A percentile compares a stretch with the other conserved stretches of the same genome.
Evolutionary conservation across 1,140 invertebrate genomes (phyloP).

Genomic region (Drosophila kanapiae): DNA sequence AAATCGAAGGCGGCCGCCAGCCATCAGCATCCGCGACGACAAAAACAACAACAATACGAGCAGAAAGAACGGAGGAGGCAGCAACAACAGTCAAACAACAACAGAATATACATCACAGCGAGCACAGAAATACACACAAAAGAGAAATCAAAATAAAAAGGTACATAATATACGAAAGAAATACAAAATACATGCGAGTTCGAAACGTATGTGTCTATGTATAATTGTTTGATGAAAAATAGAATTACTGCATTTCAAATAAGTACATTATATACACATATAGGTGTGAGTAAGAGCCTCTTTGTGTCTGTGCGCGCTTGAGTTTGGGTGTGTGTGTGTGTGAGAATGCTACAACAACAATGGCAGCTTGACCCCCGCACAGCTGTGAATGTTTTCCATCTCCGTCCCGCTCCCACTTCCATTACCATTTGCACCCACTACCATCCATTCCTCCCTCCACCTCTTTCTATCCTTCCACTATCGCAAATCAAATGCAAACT

Average conservation of each 20-base stretch:
- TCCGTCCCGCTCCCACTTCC: conserved; percentile 18
- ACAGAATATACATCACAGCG: conserved; percentile 28
- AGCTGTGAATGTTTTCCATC: conserved; percentile 56
- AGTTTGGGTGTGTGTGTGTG: conserved; percentile 23
- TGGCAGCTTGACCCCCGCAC: conserved; percentile 49
- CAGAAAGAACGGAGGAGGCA: conserved; percentile 41
- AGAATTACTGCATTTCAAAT: conserved; percentile 30
- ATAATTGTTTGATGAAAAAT: conserved; percentile 35
- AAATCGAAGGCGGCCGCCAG: conserved; percentile 65
- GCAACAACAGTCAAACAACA: conserved; percentile 37
- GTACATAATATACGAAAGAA: conserved; percentile 27
- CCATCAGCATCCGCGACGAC: conserved; percentile 35
- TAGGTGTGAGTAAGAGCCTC: conserved; percentile 10
- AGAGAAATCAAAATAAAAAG: conserved; percentile 40
- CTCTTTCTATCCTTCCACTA: conserved; percentile 6
- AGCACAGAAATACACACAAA: conserved; percentile 30
- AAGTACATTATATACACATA: conserved; percentile 10
- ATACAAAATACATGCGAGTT: conserved; percentile 16
- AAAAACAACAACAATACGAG: conserved; percentile 40
- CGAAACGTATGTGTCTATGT: conserved; percentile 29
- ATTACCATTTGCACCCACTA: conserved; percentile 18
- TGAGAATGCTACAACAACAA: conserved; percentile 34
- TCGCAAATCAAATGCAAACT: conserved; percentile 31
- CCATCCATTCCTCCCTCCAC: not conserved
- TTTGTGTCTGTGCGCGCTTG: conserved; percentile 19